phyloP scores from a whole-genome alignment of 1,140 invertebrate genomes.

The Drosophila aff. region DNA sequence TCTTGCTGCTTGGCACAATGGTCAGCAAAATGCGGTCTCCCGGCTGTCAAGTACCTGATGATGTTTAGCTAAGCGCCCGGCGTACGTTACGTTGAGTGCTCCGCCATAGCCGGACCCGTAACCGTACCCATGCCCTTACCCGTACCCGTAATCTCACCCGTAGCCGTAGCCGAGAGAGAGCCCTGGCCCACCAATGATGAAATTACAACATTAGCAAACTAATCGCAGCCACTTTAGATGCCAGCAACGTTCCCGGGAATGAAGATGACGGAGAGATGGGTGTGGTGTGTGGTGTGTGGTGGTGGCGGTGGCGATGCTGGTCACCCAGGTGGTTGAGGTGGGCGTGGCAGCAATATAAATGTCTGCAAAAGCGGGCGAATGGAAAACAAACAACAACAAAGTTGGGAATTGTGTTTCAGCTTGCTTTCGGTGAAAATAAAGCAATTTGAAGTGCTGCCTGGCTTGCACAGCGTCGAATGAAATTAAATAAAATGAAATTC shows the following conservation, averaged over 20 bases:
- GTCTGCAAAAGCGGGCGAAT: slow-evolving; percentile 54
- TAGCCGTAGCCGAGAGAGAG: not conserved
- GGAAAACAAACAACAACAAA: slow-evolving; percentile 67
- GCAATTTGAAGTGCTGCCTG: slow-evolving; percentile 62
- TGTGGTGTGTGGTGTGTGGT: not conserved
- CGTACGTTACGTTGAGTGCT: slow-evolving; percentile 51
- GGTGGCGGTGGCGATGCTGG: not conserved
- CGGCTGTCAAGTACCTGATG: slow-evolving; percentile 78
- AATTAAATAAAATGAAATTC: slow-evolving; percentile 77
- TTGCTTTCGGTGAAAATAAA: slow-evolving; percentile 53
- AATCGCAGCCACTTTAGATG: slow-evolving; percentile 83
- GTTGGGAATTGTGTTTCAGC: slow-evolving; percentile 65
- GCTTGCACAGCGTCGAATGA: slow-evolving; percentile 28
- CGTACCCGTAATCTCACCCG: slow-evolving; percentile 9
- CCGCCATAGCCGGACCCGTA: not conserved
- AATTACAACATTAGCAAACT: slow-evolving; percentile 84
- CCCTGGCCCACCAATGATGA: slow-evolving; percentile 65
- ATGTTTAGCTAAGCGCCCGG: slow-evolving; percentile 76
- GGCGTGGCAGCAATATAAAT: slow-evolving; percentile 53
- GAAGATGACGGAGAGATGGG: slow-evolving; percentile 12
- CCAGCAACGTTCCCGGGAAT: slow-evolving; percentile 54
- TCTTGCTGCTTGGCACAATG: slow-evolving; percentile 34
- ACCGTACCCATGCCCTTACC: not conserved
- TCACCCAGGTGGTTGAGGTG: slow-evolving; percentile 7
- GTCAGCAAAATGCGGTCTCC: slow-evolving; percentile 65